Percentiles rank a stretch among this genome's conserved stretches.
phyloP scores from a whole-genome alignment of 2,888 invertebrate species.

The Rhagonycha lutea region DNA sequence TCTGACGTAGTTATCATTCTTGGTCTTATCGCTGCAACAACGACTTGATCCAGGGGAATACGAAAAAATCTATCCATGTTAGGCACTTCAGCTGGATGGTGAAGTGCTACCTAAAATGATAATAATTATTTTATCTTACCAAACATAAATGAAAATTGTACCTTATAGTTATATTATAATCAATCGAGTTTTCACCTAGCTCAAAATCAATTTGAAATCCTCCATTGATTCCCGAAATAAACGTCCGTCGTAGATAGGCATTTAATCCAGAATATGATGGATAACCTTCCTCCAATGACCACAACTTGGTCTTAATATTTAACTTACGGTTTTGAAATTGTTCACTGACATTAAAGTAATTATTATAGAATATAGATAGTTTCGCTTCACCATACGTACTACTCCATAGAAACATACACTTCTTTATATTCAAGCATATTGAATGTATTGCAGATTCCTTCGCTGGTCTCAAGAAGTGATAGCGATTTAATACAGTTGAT shows the following conservation, averaged over 20 bases:
- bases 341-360: neutral
- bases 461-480: neutral
- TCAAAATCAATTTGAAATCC: conserved; percentile 1
- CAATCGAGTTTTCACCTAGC: neutral
- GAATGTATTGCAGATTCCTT: neutral
- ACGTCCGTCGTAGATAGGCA: conserved; percentile 1
- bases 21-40: conserved; percentile 70
- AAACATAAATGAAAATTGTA: neutral
- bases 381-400: neutral
- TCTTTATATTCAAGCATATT: conserved; percentile 7
- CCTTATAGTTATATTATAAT: conserved; percentile 14
- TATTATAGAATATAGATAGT: neutral
- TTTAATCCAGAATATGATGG: neutral
- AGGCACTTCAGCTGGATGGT: conserved; percentile 70
- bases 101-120: conserved; percentile 61
- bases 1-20: conserved; percentile 73
- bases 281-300: conserved; percentile 13
- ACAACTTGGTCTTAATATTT: neutral
- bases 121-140: neutral
- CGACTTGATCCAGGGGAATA: conserved; percentile 68
- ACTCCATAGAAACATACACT: neutral
- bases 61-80: conserved; percentile 70
- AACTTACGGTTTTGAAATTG: neutral
- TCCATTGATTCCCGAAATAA: conserved; percentile 5
- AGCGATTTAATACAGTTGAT: neutral